phyloP scores from a whole-genome alignment of 2,888 invertebrate genomes.

The Temnothorax unifasciatus region DNA sequence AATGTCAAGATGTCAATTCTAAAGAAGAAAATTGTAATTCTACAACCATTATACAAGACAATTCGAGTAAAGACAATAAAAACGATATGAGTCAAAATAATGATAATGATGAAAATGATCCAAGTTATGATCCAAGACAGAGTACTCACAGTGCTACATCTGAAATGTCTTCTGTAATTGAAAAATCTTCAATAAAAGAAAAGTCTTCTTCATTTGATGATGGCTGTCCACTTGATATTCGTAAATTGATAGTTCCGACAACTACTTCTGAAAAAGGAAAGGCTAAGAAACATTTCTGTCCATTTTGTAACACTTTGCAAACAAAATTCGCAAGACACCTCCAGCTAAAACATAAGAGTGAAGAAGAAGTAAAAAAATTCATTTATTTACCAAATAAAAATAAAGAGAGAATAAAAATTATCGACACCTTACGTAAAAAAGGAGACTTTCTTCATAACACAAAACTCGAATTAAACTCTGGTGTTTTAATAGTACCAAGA shows the following conservation, averaged over 20 bases:
- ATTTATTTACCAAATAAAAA: neutral
- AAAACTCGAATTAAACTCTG: neutral
- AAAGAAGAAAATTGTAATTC: neutral
- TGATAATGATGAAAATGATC: neutral
- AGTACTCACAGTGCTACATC: neutral
- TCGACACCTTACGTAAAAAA: neutral
- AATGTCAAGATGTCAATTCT: neutral
- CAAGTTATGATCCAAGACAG: neutral
- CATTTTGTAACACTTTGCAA: constrained; percentile 18
- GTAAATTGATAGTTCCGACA: neutral
- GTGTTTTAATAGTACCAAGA: neutral
- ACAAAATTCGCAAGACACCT: constrained; percentile 9
- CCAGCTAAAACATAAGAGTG: neutral
- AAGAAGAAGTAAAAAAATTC: neutral
- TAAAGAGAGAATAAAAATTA: neutral
- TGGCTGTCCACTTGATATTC: constrained; percentile 11
- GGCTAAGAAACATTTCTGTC: neutral
- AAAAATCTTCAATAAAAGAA: neutral
- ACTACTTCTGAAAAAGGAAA: constrained; percentile 8
- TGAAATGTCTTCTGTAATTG: neutral
- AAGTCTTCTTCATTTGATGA: neutral
- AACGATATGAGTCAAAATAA: neutral
- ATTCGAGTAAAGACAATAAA: neutral
- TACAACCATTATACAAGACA: neutral
- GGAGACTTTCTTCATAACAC: neutral